Conservation (phyloP, 2,797 vertebrate species). For the Acipenser ruthenus region DNA sequence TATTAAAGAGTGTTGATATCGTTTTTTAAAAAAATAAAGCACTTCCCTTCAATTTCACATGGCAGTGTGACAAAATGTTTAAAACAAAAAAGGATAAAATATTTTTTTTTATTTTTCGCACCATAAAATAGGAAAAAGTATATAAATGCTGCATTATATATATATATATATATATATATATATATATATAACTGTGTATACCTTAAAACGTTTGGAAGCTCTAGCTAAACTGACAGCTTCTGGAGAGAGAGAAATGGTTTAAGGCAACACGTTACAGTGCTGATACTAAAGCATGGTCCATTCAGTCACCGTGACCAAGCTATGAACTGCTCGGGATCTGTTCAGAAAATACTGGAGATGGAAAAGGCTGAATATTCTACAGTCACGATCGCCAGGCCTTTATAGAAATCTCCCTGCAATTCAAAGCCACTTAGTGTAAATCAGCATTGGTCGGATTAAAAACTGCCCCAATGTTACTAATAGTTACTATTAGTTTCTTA, state of each 20-base stretch:
- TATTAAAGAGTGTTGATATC: constrained; percentile 46
- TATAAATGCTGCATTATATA: constrained; percentile 23
- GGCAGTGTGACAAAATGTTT: constrained; percentile 52
- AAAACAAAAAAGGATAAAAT: constrained; percentile 44
- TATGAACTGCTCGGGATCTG: constrained; percentile 27
- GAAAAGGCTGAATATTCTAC: constrained; percentile 63
- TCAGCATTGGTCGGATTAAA: constrained; percentile 23
- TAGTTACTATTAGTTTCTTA: constrained; percentile 7
- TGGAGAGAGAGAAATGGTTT: constrained; percentile 31
- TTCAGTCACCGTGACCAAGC: constrained; percentile 31
- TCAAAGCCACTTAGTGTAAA: constrained; percentile 50
- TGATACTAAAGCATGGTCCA: constrained; percentile 47
- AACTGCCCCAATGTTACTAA: too few relatives aligned
- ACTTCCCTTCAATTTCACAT: constrained; percentile 64
- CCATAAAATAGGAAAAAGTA: constrained; percentile 72
- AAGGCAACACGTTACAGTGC: constrained; percentile 61
- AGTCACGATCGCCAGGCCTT: constrained; percentile 64
- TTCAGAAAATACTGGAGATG: constrained; percentile 32
- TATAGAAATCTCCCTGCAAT: constrained; percentile 53
- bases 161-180: constrained; percentile 11
- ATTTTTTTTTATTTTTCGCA: constrained; percentile 57
- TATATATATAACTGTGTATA: constrained; percentile 45
- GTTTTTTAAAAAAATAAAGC: constrained; percentile 62
- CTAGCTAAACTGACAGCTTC: constrained; percentile 41
- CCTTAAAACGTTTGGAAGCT: constrained; percentile 52